These are phyloP conservation scores for Bubo bubo DNA, from an alignment of 2,113 vertebrate species.

Conservation along the genomic window DNA sequence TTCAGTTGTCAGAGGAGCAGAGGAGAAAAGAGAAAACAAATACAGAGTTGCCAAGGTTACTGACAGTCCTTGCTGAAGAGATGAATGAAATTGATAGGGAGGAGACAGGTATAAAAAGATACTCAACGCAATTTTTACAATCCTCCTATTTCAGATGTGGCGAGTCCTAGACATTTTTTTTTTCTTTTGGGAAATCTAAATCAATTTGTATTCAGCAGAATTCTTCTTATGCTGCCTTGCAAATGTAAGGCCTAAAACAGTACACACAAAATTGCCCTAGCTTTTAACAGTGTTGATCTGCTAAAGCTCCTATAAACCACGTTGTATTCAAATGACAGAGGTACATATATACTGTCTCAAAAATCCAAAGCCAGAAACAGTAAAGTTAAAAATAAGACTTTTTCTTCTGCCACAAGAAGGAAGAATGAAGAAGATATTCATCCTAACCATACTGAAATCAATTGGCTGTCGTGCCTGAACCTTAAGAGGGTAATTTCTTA, in stretches of 20 bases:
- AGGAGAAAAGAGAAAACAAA: not conserved
- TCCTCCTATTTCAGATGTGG: not conserved
- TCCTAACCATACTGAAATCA: not conserved
- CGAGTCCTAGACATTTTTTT: not conserved
- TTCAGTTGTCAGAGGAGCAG: not conserved
- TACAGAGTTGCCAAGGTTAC: conserved; percentile 21
- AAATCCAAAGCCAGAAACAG: not conserved
- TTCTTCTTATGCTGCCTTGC: not conserved
- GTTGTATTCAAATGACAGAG: not conserved
- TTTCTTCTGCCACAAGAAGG: not conserved
- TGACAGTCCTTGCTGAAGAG: not conserved
- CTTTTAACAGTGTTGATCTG: not conserved
- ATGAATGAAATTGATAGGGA: not conserved
- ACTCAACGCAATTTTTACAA: not conserved
- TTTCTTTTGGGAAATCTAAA: not conserved
- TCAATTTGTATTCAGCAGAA: not conserved
- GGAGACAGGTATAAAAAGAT: not conserved
- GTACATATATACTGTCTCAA: not conserved
- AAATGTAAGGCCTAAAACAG: not conserved
- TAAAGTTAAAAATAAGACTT: not conserved
- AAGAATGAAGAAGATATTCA: not conserved
- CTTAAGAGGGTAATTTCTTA: not conserved
- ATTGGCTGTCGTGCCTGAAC: not conserved
- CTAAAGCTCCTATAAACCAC: not conserved
- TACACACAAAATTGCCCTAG: not conserved